A percentile compares a stretch with the other conserved stretches of the same genome.
Conservation (phyloP, 2,113 vertebrate genomes). For the Callospermophilus lateralis region DNA sequence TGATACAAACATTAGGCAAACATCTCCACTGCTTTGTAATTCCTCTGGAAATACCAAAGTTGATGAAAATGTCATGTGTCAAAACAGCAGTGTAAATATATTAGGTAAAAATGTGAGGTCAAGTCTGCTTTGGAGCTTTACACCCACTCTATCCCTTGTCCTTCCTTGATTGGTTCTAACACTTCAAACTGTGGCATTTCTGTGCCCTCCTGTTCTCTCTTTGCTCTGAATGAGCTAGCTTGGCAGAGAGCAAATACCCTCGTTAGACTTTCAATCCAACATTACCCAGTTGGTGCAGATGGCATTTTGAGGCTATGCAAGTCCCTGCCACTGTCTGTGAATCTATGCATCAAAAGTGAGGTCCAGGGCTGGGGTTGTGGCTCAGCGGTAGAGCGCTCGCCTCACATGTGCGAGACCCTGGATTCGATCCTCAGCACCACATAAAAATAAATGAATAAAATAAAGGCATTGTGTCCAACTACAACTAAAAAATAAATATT, state of each 20-base stretch:
- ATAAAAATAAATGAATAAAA: too few species aligned
- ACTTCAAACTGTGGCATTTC: accelerated
- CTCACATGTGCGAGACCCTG: too few species aligned
- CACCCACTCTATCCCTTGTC: not conserved
- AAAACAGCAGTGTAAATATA: not conserved
- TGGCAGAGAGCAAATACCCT: not conserved
- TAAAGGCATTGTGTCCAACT: too few species aligned
- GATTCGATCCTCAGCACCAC: too few species aligned
- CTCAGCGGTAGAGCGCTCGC: too few species aligned
- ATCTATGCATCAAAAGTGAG: not conserved
- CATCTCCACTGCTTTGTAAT: not conserved
- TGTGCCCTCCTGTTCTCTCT: not conserved
- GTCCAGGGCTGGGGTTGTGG: too few species aligned
- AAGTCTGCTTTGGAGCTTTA: not conserved
- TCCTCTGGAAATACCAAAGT: not conserved
- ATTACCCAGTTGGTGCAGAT: not conserved
- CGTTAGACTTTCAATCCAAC: not conserved
- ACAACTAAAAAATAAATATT: too few species aligned
- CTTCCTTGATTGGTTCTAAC: not conserved
- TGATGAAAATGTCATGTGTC: not conserved
- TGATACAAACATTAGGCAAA: not conserved
- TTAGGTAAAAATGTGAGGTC: not conserved
- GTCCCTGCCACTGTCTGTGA: not conserved
- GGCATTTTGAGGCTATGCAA: not conserved
- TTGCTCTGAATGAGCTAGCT: not conserved